These are phyloP conservation scores for Piscicola geometra DNA, from an alignment of 2,888 invertebrate species.

Conservation along the genomic window DNA sequence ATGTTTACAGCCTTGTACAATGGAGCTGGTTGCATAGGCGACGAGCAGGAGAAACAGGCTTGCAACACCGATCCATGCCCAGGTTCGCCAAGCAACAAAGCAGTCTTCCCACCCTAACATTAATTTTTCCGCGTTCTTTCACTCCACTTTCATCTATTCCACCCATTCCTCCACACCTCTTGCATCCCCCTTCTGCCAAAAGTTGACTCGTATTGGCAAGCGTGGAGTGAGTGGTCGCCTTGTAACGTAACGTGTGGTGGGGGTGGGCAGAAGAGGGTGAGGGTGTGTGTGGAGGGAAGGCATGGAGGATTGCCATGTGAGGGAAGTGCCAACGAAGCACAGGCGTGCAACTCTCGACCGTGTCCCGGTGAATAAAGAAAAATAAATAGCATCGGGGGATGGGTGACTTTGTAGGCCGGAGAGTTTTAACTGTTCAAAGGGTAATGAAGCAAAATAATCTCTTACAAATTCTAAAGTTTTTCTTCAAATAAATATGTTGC, in stretches of 20 bases:
- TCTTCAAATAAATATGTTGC: too few species aligned
- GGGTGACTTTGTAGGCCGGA: too few species aligned
- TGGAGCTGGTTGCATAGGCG: neutral
- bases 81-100: neutral
- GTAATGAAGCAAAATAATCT: too few species aligned
- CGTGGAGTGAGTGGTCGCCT: slow-evolving; percentile 38
- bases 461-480: too few species aligned
- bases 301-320: slow-evolving; percentile 48
- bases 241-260: slow-evolving; percentile 40
- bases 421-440: too few species aligned
- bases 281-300: slow-evolving; percentile 44
- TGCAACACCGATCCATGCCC: neutral
- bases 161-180: too few species aligned
- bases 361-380: slow-evolving; percentile 48
- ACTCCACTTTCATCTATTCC: too few species aligned
- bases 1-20: neutral
- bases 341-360: slow-evolving; percentile 47
- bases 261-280: slow-evolving; percentile 33
- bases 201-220: slow-evolving; percentile 39
- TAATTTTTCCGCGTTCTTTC: neutral
- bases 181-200: too few species aligned
- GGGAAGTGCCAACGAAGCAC: slow-evolving; percentile 44
- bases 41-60: neutral
- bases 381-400: too few species aligned
- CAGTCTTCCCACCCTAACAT: neutral